phyloP scores from a whole-genome alignment of 2,888 invertebrate species.

The Dynastes maya region DNA sequence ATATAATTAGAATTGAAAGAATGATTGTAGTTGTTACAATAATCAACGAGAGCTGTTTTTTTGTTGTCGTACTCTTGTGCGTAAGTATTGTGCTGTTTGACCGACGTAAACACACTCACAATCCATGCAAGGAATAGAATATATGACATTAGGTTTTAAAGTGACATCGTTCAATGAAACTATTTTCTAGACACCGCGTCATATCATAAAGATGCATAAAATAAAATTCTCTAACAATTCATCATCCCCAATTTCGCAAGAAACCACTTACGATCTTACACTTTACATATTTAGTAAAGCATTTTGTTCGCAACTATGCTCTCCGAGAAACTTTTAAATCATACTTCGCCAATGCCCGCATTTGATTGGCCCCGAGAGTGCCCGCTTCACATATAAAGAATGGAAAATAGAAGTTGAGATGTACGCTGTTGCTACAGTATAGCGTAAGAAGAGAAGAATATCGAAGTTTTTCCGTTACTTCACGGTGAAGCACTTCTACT shows the following conservation, averaged over 20 bases:
- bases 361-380: neutral
- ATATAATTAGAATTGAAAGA: no score
- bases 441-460: neutral
- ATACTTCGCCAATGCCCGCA: neutral
- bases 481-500: conserved; percentile 1
- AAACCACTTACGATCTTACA: neutral
- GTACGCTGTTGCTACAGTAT: neutral
- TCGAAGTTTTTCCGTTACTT: neutral
- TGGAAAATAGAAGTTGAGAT: neutral
- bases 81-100: no score
- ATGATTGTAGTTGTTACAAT: no score
- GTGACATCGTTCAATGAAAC: neutral
- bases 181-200: no score
- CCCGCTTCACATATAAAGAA: neutral
- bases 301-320: no score
- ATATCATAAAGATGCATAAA: neutral
- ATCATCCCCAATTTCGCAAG: neutral
- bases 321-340: conserved; percentile 1
- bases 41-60: no score
- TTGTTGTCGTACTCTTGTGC: no score
- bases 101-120: no score
- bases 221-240: no score
- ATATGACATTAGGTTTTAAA: no score
- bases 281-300: neutral
- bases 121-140: no score